Percentiles rank a stretch among this genome's conserved stretches.
phyloP scores from a whole-genome alignment of 2,888 invertebrate genomes.

The Amphipyra berbera region DNA sequence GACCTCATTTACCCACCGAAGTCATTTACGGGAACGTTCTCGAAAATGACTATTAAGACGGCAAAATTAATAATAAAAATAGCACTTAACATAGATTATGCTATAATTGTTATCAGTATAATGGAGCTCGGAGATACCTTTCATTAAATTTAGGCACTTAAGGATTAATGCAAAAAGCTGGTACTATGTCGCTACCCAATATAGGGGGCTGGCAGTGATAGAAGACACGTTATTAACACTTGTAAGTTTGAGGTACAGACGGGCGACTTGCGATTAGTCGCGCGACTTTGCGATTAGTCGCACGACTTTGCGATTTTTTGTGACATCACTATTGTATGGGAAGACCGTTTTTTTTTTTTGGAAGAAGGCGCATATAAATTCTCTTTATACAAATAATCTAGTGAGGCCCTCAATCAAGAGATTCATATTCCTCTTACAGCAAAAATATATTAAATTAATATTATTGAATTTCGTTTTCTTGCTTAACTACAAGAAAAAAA shows the following conservation, averaged over 20 bases:
- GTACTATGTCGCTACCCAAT: slow-evolving; percentile 25
- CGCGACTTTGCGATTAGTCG: slow-evolving; percentile 18
- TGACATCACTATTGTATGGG: slow-evolving; percentile 25
- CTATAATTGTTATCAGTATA: slow-evolving; percentile 32
- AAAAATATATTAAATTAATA: background rate
- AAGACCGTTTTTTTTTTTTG: background rate
- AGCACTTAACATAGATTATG: slow-evolving; percentile 49
- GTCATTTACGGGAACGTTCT: slow-evolving; percentile 7
- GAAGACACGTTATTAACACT: slow-evolving; percentile 35
- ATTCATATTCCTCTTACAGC: slow-evolving; percentile 18
- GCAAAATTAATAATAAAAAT: slow-evolving; percentile 37
- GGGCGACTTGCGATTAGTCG: slow-evolving; percentile 24
- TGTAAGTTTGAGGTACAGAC: slow-evolving; percentile 18
- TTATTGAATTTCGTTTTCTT: background rate
- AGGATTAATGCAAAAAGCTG: slow-evolving; percentile 42
- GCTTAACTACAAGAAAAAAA: too few relatives aligned
- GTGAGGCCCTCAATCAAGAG: slow-evolving; percentile 10
- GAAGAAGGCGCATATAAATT: background rate
- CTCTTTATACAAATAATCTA: slow-evolving; percentile 28
- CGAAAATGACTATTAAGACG: background rate
- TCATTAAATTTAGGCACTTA: slow-evolving; percentile 50
- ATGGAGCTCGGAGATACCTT: slow-evolving; percentile 45
- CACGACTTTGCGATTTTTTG: slow-evolving; percentile 17
- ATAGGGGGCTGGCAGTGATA: slow-evolving; percentile 43
- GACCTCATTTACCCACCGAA: background rate